Evolutionary conservation across 2,113 vertebrate species (phyloP).

Genomic region (Bujurquina vittata): DNA sequence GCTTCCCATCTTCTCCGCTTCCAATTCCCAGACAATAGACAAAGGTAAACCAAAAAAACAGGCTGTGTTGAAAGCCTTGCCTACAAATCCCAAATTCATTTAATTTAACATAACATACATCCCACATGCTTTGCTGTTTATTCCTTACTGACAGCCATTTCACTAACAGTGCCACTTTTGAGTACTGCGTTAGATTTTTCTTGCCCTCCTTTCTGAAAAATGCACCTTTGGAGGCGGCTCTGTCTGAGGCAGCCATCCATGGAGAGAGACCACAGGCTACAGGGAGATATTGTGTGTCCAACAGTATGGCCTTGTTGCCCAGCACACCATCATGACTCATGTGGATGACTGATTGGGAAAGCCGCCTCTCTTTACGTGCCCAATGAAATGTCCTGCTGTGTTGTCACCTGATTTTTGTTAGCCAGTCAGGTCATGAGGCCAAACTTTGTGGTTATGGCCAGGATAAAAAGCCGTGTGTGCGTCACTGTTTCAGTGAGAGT

Average conservation of each 20-base stretch:
- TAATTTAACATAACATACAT: neutral
- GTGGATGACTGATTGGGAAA: slow-evolving; percentile 30
- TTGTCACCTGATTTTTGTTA: slow-evolving; percentile 45
- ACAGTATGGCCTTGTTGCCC: slow-evolving; percentile 70
- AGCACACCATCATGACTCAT: slow-evolving; percentile 51
- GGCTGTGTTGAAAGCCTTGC: neutral
- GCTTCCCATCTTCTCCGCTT: slow-evolving; percentile 23
- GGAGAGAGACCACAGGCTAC: slow-evolving; percentile 46
- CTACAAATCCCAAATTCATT: neutral
- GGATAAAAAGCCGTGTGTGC: slow-evolving; percentile 18
- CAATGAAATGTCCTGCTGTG: slow-evolving; percentile 26
- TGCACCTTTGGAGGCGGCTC: slow-evolving; percentile 60
- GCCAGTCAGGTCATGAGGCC: slow-evolving; percentile 16
- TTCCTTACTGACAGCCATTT: slow-evolving; percentile 4
- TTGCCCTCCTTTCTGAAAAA: slow-evolving; percentile 26
- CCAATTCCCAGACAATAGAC: slow-evolving; percentile 40
- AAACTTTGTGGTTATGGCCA: neutral
- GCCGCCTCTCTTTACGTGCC: slow-evolving; percentile 7
- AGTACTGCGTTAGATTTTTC: slow-evolving; percentile 3
- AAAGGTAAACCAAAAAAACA: slow-evolving; percentile 35
- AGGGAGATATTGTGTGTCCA: slow-evolving; percentile 65
- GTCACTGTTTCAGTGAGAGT: slow-evolving; percentile 11
- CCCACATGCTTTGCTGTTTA: neutral
- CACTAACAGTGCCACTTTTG: neutral
- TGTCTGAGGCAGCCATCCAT: slow-evolving; percentile 55